A percentile compares a stretch with the other conserved stretches of the same genome.
Conservation (phyloP, 2,113 vertebrate genomes). For the Phrynocephalus versicolor region DNA sequence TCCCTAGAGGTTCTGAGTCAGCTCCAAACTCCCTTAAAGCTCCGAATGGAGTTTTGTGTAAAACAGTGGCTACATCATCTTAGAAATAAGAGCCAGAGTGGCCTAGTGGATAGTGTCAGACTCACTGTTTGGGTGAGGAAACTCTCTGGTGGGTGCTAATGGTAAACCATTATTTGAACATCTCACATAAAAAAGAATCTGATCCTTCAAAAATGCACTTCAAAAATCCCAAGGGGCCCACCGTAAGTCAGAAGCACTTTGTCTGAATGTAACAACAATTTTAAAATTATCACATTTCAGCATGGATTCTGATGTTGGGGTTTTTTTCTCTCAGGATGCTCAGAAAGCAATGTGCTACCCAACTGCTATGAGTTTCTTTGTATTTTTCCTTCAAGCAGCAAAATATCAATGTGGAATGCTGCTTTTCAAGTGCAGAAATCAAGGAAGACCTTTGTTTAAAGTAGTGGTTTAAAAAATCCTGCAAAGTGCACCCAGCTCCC, state of each 20-base stretch:
- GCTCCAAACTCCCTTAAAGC: not conserved
- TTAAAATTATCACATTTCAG: not conserved
- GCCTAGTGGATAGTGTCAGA: too few species aligned
- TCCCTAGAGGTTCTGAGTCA: not conserved
- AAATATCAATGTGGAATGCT: not conserved
- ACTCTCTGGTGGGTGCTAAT: too few species aligned
- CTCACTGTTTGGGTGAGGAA: too few species aligned
- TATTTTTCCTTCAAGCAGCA: not conserved
- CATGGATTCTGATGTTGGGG: not conserved
- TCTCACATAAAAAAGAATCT: too few species aligned
- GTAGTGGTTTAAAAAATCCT: not conserved
- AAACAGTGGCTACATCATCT: not conserved
- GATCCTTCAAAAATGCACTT: too few species aligned
- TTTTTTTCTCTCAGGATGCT: not conserved
- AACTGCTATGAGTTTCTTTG: not conserved
- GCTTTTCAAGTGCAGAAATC: not conserved
- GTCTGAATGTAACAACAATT: too few species aligned
- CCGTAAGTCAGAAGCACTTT: too few species aligned
- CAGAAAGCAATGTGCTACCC: not conserved
- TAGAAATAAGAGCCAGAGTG: not conserved
- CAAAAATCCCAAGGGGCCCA: too few species aligned
- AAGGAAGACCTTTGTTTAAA: not conserved
- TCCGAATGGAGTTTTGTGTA: too few species aligned
- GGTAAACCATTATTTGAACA: too few species aligned
- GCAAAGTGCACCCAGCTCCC: not conserved